A percentile compares a stretch with the other conserved stretches of the same genome.
These are phyloP conservation scores for Phyllotis vaccarum DNA, from an alignment of 2,797 vertebrate species.

Conservation along the genomic window DNA sequence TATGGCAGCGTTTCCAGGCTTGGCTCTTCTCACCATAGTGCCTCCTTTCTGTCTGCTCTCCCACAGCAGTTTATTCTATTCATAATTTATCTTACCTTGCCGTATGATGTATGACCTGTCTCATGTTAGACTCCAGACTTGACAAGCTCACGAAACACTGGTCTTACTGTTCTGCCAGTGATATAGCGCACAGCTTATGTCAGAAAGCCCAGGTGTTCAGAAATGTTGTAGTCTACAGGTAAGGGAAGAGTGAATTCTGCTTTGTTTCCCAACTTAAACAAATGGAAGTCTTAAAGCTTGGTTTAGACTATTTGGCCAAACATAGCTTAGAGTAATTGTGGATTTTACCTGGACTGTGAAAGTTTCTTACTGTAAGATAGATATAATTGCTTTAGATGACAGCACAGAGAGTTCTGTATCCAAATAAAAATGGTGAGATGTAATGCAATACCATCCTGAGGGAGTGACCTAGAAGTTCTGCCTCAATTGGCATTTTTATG, in stretches of 20 bases:
- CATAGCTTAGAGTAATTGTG: conserved; percentile 45
- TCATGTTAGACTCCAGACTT: not conserved
- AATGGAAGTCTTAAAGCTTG: not conserved
- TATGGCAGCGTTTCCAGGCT: not conserved
- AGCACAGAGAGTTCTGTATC: not conserved
- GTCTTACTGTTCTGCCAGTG: not conserved
- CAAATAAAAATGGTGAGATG: conserved; percentile 11
- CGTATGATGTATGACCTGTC: not conserved
- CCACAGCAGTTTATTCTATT: not conserved
- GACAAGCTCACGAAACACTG: not conserved
- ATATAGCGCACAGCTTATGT: not conserved
- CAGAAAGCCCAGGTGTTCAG: not conserved
- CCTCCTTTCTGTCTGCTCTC: not conserved
- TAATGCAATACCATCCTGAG: not conserved
- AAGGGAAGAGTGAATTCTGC: conserved; percentile 28
- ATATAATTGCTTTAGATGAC: not conserved
- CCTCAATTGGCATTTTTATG: conserved; percentile 21
- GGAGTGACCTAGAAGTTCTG: not conserved
- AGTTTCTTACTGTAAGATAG: not conserved
- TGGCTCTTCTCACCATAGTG: not conserved
- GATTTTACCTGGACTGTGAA: conserved; percentile 35
- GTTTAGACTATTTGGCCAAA: conserved; percentile 32
- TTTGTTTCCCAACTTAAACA: conserved; percentile 14
- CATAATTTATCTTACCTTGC: not conserved
- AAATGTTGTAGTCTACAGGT: not conserved